These are phyloP conservation scores for Molossus molossus DNA, from an alignment of 2,797 vertebrate genomes.

Conservation along the genomic window DNA sequence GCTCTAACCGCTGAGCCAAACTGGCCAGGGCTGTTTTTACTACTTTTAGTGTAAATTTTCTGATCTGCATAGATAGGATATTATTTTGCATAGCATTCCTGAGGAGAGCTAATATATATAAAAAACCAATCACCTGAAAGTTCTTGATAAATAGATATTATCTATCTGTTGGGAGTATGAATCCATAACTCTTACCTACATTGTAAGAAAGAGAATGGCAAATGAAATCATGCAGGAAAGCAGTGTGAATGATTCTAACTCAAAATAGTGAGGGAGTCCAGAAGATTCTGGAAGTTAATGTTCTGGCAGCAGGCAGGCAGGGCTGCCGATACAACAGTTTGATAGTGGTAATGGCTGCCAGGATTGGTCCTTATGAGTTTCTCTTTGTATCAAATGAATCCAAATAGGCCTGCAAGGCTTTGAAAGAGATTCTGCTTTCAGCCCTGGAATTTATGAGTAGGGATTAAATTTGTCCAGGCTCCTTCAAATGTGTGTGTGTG, in stretches of 20 bases:
- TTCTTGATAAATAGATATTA: slow-evolving; percentile 3
- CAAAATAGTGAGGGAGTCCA: not conserved
- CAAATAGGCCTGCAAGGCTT: not conserved
- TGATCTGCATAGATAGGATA: not conserved
- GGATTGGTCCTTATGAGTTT: slow-evolving; percentile 22
- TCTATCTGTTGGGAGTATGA: not conserved
- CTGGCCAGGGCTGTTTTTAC: not conserved
- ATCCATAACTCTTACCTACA: not conserved
- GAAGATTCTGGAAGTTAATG: slow-evolving; percentile 17
- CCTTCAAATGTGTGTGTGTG: not conserved
- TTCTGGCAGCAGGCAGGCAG: not conserved
- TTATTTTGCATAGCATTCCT: not conserved
- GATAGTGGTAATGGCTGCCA: not conserved
- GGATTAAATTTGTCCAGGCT: not conserved
- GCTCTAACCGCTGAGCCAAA: too few species aligned
- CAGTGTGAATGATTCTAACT: slow-evolving; percentile 14
- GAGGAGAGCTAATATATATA: not conserved
- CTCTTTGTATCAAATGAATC: not conserved
- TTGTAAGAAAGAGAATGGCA: slow-evolving; percentile 48
- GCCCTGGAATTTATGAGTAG: not conserved
- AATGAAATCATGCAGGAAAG: slow-evolving; percentile 16
- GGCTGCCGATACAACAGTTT: not conserved
- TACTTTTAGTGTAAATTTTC: not conserved
- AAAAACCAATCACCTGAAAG: not conserved
- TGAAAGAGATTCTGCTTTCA: slow-evolving; percentile 45